A percentile compares a stretch with the other conserved stretches of the same genome.
phyloP scores from a whole-genome alignment of 2,113 vertebrate genomes.

The Calyptommatus sinebrachiatus region DNA sequence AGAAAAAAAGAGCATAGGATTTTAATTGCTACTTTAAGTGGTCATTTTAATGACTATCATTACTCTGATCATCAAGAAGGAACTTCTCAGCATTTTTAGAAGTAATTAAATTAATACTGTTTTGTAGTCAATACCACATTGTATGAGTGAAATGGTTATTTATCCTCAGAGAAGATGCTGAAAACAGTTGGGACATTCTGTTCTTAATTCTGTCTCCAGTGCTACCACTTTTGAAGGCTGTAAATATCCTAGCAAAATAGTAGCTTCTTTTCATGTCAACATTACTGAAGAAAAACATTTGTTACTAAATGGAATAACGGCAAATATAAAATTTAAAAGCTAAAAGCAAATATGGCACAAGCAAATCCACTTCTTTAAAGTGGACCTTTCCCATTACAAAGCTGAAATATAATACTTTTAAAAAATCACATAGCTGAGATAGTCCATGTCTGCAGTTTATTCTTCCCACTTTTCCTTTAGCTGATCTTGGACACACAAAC shows the following conservation, averaged over 20 bases:
- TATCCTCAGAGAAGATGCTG: neutral
- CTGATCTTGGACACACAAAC: neutral
- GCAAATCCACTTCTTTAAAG: neutral
- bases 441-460: neutral
- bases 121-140: neutral
- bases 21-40: neutral
- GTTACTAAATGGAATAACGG: neutral
- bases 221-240: constrained; percentile 7
- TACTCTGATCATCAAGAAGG: neutral
- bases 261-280: neutral
- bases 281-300: neutral
- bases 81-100: neutral
- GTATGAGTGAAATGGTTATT: neutral
- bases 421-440: neutral
- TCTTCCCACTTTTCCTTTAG: neutral
- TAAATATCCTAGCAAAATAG: neutral
- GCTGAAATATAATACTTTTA: neutral
- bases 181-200: neutral
- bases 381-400: neutral
- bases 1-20: neutral
- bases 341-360: neutral
- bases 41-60: neutral
- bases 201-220: neutral
- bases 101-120: neutral
- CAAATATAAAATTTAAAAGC: neutral